Evolutionary conservation across 2,113 vertebrate genomes (phyloP).

Genomic region (Gracilinanus agilis): DNA sequence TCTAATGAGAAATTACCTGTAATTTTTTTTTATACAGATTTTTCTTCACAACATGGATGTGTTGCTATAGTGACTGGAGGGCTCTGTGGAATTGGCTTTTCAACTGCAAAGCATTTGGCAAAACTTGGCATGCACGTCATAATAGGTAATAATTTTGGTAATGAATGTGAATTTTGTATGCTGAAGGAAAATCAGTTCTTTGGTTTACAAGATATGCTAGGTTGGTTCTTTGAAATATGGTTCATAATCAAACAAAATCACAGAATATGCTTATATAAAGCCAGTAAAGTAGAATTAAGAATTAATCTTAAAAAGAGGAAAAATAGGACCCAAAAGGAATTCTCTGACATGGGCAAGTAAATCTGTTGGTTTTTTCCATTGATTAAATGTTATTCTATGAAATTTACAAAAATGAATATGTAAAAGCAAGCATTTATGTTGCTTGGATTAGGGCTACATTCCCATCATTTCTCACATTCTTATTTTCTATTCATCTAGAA

Average conservation of each 20-base stretch:
- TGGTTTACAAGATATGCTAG: not conserved
- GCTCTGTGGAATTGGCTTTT: slow-evolving; percentile 92
- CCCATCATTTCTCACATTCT: not conserved
- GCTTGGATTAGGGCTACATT: not conserved
- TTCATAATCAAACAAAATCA: not conserved
- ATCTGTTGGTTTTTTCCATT: not conserved
- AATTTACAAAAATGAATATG: not conserved
- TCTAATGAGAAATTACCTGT: slow-evolving; percentile 43
- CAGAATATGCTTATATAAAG: not conserved
- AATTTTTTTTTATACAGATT: slow-evolving; percentile 79
- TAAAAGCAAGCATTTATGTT: not conserved
- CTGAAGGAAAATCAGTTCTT: accelerated
- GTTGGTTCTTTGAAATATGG: not conserved
- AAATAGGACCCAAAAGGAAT: not conserved
- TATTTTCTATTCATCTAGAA: not conserved
- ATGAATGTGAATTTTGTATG: accelerated
- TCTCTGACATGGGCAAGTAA: not conserved
- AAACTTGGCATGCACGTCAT: slow-evolving; percentile 93
- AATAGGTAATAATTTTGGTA: slow-evolving; percentile 86
- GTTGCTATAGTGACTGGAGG: slow-evolving; percentile 96
- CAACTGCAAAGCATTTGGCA: slow-evolving; percentile 89
- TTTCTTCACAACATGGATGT: slow-evolving; percentile 89
- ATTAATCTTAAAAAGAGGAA: no score
- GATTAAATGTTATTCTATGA: not conserved
- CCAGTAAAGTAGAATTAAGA: not conserved